Evolutionary conservation across 1,140 invertebrate genomes (phyloP), one percentile per base, ranked within the genome.

Genomic region (Nephila pilipes): DNA sequence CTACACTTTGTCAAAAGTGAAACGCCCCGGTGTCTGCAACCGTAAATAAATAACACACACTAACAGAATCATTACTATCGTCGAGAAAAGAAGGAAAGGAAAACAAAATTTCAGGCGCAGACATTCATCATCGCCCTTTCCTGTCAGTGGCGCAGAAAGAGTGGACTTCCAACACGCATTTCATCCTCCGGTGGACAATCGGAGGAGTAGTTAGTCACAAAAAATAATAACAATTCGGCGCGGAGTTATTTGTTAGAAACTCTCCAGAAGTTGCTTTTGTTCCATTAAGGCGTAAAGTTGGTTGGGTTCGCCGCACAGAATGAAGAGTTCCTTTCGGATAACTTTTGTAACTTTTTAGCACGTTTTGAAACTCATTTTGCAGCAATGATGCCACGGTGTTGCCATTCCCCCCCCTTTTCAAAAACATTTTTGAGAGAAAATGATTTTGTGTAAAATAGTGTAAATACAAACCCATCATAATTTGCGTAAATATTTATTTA

Each of bases 121-220:
- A 75, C 69, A 75, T 75, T 75, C 29, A 75, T 75, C 69, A 75
- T 36, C 29, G 29, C 69, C n/a, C 16, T 69, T 29, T 32, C 69
- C 69, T 18, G 5, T 29, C 69, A 20, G 25, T 36, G 32, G 69
- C 29, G 18, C 16, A 75, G 69, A 75, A 75, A 46, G 32, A 75
- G 69, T 75, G 69, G 69, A 75, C 69, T 75, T 75, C 32, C 32
- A 75, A 75, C 69, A 75, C 69, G 69, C 69, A 75, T 75, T 75
- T 75, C 29, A 75, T 75, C 69, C 69, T 75, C 16, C 29, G 16
- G 5, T 20, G 69, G 69, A 20, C 69, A 75, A 32, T 29, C 14
- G 6, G 65, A 29, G 32, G 16, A 32, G 3, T 29, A 25, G 6
- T 29, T 29, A 60, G 20, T 25, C 60, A 22, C 5, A 8, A 65